These are phyloP conservation scores for Orchestia grillus DNA, from an alignment of 1,140 invertebrate species.

Conservation along the genomic window DNA sequence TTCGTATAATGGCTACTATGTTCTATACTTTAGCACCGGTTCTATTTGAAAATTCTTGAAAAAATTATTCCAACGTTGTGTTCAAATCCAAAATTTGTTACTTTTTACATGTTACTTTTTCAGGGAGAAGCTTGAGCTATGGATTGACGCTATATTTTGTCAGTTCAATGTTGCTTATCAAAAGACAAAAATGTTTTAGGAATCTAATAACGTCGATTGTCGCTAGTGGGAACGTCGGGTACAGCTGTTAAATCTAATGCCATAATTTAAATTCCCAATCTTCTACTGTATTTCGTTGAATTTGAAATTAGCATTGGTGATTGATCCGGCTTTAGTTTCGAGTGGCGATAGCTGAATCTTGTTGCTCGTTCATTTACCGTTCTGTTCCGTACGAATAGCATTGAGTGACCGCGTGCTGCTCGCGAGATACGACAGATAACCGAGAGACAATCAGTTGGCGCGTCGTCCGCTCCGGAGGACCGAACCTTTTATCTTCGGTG, in stretches of 20 bases:
- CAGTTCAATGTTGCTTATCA: not conserved
- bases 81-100: not conserved
- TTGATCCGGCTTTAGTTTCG: conserved; percentile 32
- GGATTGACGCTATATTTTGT: not conserved
- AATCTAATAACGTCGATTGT: not conserved
- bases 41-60: not conserved
- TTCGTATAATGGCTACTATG: not conserved
- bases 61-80: not conserved
- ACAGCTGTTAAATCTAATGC: conserved; percentile 1
- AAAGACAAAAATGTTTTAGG: not conserved
- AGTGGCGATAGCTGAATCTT: not conserved
- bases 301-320: conserved; percentile 27
- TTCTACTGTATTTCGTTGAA: conserved; percentile 33
- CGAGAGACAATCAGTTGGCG: conserved; percentile 10
- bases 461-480: not conserved
- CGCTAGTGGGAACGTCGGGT: not conserved
- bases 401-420: not conserved
- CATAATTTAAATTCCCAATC: conserved; percentile 48
- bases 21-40: not conserved
- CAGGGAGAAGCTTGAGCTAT: not conserved
- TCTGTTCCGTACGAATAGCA: conserved; percentile 27
- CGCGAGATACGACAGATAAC: not conserved
- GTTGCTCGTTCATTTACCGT: not conserved
- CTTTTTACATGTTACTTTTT: not conserved
- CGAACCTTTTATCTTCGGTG: conserved; percentile 28